phyloP scores from a whole-genome alignment of 2,113 vertebrate genomes.

The Labeo rohita region DNA sequence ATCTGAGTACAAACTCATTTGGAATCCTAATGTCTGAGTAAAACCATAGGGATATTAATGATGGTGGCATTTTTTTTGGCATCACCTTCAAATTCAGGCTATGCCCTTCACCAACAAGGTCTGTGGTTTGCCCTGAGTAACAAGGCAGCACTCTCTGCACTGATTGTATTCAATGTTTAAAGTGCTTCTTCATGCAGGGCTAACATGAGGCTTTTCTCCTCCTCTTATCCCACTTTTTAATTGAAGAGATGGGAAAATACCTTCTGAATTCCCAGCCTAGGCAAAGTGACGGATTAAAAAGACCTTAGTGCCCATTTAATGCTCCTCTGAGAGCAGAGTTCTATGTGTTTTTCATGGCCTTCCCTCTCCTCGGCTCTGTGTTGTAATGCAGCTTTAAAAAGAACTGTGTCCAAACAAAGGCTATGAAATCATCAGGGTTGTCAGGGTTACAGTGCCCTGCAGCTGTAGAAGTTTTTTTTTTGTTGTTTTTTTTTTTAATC shows the following conservation, averaged over 20 bases:
- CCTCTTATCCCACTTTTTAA: not conserved
- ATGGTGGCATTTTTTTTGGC: not conserved
- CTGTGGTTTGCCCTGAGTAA: not conserved
- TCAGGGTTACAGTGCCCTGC: not conserved
- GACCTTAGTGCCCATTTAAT: not conserved
- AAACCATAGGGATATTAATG: not conserved
- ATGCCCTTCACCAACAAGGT: not conserved
- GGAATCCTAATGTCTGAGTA: not conserved
- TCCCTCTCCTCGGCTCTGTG: not conserved
- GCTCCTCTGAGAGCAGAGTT: not conserved
- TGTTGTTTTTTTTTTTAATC: not conserved
- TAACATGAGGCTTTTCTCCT: not conserved
- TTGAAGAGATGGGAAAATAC: not conserved
- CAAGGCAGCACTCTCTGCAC: not conserved
- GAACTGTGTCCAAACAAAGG: not conserved
- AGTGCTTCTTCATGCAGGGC: constrained; percentile 6
- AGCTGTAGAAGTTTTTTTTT: not conserved
- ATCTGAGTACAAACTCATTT: not conserved
- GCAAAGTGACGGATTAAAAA: not conserved
- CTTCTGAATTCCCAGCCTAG: not conserved
- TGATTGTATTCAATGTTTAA: not conserved
- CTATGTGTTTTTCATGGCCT: not conserved
- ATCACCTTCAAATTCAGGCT: not conserved
- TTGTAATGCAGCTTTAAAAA: not conserved
- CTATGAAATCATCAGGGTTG: not conserved